Evolutionary conservation across 37 sponge, comb jelly and placozoan genomes (phyloP).

Genomic region (Corticium candelabrum): DNA sequence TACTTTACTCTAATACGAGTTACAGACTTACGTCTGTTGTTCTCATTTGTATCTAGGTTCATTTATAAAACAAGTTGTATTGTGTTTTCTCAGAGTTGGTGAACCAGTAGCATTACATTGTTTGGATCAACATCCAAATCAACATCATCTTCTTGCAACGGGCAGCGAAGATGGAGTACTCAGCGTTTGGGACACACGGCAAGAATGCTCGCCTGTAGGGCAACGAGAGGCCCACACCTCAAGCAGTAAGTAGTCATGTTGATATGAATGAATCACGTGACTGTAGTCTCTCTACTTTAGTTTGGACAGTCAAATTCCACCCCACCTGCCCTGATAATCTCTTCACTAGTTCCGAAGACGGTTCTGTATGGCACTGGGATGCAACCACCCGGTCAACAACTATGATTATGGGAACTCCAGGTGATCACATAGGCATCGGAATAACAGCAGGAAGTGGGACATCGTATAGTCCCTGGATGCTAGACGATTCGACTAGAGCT

Average conservation of each 20-base stretch:
- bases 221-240: slow-evolving; percentile 39
- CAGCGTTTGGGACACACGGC: slow-evolving; percentile 62
- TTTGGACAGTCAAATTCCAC: slow-evolving; percentile 64
- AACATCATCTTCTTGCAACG: slow-evolving; percentile 43
- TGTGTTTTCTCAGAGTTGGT: not conserved
- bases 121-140: slow-evolving; percentile 50
- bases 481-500: slow-evolving; percentile 14
- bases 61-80: no score
- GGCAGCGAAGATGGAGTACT: slow-evolving; percentile 58
- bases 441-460: no score
- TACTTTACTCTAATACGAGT: no score
- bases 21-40: no score
- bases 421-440: no score
- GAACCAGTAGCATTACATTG: slow-evolving; percentile 20
- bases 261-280: not conserved
- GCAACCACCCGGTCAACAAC: slow-evolving; percentile 15
- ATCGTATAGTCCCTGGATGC: slow-evolving; percentile 32
- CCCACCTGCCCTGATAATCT: slow-evolving; percentile 45
- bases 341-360: slow-evolving; percentile 72
- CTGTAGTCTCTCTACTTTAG: slow-evolving; percentile 8
- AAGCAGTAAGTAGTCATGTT: slow-evolving; percentile 23
- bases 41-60: not conserved
- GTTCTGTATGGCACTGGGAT: slow-evolving; percentile 73
- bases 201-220: slow-evolving; percentile 26
- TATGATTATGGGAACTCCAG: not conserved